Evolutionary conservation across 2,113 vertebrate genomes (phyloP).

Genomic region (Nothocercus nigrocapillus): DNA sequence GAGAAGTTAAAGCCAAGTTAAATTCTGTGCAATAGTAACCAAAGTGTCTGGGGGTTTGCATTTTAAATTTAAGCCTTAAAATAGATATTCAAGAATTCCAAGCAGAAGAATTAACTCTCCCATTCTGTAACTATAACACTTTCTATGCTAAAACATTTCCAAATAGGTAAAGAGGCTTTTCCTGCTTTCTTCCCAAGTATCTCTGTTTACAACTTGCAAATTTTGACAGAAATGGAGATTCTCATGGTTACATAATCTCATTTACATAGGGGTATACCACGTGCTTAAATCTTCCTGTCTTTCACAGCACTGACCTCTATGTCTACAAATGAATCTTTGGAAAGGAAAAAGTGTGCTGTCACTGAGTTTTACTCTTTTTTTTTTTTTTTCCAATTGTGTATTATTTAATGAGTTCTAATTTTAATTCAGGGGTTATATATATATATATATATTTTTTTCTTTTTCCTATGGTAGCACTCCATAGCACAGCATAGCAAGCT

Average conservation of each 20-base stretch:
- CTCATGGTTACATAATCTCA: neutral
- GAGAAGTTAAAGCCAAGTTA: neutral
- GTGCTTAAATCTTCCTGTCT: neutral
- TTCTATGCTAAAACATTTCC: neutral
- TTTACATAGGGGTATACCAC: neutral
- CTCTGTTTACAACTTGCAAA: neutral
- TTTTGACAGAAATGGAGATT: neutral
- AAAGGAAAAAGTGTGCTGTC: neutral
- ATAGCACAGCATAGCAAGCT: neutral
- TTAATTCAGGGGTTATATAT: neutral
- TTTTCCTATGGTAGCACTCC: neutral
- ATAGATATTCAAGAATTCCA: neutral
- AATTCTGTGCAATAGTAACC: neutral
- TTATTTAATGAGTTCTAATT: neutral
- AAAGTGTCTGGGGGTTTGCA: neutral
- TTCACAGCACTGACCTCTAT: neutral
- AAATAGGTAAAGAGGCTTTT: neutral
- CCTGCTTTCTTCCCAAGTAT: neutral
- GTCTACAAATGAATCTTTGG: neutral
- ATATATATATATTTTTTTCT: neutral
- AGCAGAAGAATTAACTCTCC: neutral
- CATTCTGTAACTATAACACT: neutral
- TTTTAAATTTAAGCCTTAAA: neutral
- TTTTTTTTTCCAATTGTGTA: neutral
- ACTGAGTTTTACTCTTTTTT: neutral